These are phyloP conservation scores for Drosophila dunni DNA, from an alignment of 1,140 invertebrate genomes.

Conservation along the genomic window DNA sequence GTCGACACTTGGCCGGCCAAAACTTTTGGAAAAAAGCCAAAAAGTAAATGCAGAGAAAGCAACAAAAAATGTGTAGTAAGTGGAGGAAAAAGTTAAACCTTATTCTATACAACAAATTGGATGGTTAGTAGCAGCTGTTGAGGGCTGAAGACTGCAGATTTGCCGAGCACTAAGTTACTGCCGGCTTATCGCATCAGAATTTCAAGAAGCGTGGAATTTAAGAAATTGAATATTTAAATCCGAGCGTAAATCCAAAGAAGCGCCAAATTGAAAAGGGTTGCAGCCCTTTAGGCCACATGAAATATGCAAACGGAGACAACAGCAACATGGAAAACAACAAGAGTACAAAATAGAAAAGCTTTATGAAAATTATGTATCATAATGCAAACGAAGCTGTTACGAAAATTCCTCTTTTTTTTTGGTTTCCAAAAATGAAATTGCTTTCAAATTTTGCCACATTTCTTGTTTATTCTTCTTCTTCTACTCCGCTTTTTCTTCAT, in stretches of 20 bases:
- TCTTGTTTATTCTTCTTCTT: conserved; percentile 5
- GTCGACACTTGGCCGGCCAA: conserved; percentile 67
- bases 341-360: conserved; percentile 17
- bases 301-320: conserved; percentile 55
- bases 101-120: conserved; percentile 51
- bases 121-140: conserved; percentile 55
- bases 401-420: conserved; percentile 3
- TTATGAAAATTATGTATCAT: conserved; percentile 65
- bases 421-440: conserved; percentile 58
- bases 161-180: neutral
- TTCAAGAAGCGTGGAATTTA: conserved; percentile 44
- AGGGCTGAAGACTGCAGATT: neutral
- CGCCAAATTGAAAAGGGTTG: conserved; percentile 69
- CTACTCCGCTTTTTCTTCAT: neutral
- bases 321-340: neutral
- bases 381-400: conserved; percentile 35
- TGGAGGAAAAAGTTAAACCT: conserved; percentile 51
- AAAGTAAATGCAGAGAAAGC: conserved; percentile 29
- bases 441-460: conserved; percentile 54
- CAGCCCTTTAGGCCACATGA: conserved; percentile 35
- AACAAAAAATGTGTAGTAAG: conserved; percentile 9
- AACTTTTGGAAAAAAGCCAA: conserved; percentile 27
- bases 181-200: conserved; percentile 36
- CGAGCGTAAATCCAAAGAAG: conserved; percentile 51
- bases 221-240: conserved; percentile 80